Evolutionary conservation across 2,113 vertebrate species (phyloP).

Genomic region (Petroica traversi): DNA sequence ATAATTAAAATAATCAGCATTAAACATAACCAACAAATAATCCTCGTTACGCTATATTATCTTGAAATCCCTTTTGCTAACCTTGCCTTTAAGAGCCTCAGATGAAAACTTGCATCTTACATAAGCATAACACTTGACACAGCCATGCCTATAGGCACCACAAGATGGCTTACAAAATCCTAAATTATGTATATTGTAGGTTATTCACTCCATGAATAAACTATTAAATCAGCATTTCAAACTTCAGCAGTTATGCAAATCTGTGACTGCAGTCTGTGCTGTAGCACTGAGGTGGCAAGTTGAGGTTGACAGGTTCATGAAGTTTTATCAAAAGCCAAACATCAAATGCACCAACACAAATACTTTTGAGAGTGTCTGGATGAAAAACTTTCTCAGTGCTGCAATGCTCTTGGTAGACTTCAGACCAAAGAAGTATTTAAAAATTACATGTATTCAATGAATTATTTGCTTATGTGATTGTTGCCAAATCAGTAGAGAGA

Average conservation of each 20-base stretch:
- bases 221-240: neutral
- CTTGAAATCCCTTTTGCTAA: neutral
- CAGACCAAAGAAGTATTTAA: slow-evolving; percentile 1
- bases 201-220: neutral
- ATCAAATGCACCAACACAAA: neutral
- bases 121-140: neutral
- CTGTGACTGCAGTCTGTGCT: neutral
- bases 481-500: slow-evolving; percentile 35
- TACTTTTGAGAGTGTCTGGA: neutral
- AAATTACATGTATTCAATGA: neutral
- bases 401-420: neutral
- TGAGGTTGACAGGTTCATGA: neutral
- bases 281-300: neutral
- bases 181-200: neutral
- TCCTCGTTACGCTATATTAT: neutral
- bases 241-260: neutral
- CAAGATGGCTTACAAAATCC: neutral
- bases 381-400: neutral
- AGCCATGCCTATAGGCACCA: neutral
- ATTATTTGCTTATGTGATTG: neutral
- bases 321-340: neutral
- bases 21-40: neutral
- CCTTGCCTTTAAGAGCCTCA: neutral
- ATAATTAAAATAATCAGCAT: neutral
- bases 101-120: neutral